A percentile compares a stretch with the other conserved stretches of the same genome.
Evolutionary conservation across 1,140 invertebrate species (phyloP).

Genomic region (Contarinia nasturtii): DNA sequence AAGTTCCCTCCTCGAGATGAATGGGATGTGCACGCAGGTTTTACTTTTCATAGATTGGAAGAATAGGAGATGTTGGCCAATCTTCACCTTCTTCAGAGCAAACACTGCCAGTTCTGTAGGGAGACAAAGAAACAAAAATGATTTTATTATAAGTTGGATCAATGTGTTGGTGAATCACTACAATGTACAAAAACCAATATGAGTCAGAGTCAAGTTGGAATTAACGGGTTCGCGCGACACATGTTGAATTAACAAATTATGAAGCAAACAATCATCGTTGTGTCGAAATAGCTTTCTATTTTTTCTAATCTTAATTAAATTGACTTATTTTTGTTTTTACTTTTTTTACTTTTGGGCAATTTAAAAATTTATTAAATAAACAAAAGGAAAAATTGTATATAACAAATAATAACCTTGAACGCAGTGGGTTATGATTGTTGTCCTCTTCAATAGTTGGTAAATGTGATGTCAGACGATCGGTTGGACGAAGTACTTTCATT

Average conservation of each 20-base stretch:
- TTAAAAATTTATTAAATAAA: not conserved
- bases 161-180: conserved; percentile 2
- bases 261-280: too few relatives aligned
- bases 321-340: too few relatives aligned
- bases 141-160: not conserved
- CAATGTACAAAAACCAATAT: not conserved
- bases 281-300: too few relatives aligned
- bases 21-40: too few relatives aligned
- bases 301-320: not conserved
- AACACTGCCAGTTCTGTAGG: conserved; percentile 33
- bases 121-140: conserved; percentile 1
- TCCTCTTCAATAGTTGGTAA: conserved; percentile 56
- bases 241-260: conserved; percentile 6
- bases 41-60: conserved; percentile 29
- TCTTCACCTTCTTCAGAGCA: conserved; percentile 32
- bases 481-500: conserved; percentile 46
- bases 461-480: conserved; percentile 47
- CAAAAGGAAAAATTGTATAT: conserved; percentile 3
- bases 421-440: conserved; percentile 1
- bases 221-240: conserved; percentile 6
- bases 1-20: too few relatives aligned
- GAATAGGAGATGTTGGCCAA: conserved; percentile 35
- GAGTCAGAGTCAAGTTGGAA: conserved; percentile 5
- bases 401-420: not conserved
- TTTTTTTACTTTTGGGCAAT: too few relatives aligned